Base-by-base conservation (phyloP, 1,140 invertebrate genomes). In the Pteromalus puparum region DNA sequence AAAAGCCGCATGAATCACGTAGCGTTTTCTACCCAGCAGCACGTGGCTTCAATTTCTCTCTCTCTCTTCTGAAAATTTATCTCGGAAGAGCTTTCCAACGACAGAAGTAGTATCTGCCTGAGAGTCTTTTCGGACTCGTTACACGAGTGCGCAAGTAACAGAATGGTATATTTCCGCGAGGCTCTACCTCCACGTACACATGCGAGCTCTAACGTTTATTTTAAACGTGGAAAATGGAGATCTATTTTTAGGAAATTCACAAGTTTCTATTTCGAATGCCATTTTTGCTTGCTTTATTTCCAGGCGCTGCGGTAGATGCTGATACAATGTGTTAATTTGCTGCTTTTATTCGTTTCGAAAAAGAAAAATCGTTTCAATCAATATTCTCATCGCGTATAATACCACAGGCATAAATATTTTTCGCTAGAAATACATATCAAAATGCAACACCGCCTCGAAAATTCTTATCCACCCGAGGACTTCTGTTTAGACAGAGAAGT, bases 201-300 rank as follows among this genome's bases (percentile, higher is more conserved):
- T 21, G 6, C 21, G 53, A 61, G 38, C 34, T 61, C 38, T 12
- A 26, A 80, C 13, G 67, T 34, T 80, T 72, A 80, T 80, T 80
- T 80, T 28, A 6, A 81, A 74, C 67, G 26, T 30, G 70, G 21
- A 53, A 81, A 61, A 30, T 81, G 30, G 24, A 61, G 10, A 0
- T 53, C 73, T 81, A 81, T 81, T 73, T 81, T 81, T 74, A 61
- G 80, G 26, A 70, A 73, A 53, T 28, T 73, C 13, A 48, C 68
- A n/a, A 61, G 80, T 26, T 61, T 34, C 80, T 61, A 61, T 74
- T 81, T 74, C 46, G 26, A 61, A 34, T 6, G 28, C 28, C 67
- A 48, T 28, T 73, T 30, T 73, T 73, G n/a, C 70, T 73, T 30
- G 70, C 9, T 74, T 42, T 12, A 74, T 61, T 61, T 18, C 18